These are phyloP conservation scores for Ellobius talpinus DNA, from an alignment of 2,113 vertebrate species.

Conservation along the genomic window DNA sequence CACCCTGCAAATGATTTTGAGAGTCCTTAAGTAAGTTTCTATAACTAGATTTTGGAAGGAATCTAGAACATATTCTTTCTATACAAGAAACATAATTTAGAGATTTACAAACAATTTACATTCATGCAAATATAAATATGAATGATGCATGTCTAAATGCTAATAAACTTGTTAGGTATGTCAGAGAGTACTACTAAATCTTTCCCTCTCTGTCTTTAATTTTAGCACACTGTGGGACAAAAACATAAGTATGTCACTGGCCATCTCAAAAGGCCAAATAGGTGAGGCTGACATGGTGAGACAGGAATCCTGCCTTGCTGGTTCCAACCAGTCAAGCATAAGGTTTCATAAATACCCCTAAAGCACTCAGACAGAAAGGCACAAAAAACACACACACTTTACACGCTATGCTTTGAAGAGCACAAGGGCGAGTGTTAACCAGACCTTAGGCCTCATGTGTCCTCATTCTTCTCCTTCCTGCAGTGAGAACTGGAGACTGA, in stretches of 20 bases:
- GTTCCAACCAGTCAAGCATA: constrained; percentile 85
- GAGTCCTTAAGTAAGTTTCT: not conserved
- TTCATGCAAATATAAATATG: not conserved
- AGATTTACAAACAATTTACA: not conserved
- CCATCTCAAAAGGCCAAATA: not conserved
- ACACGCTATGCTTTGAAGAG: constrained; percentile 84
- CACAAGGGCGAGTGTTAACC: constrained; percentile 82
- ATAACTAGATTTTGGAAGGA: not conserved
- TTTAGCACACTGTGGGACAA: not conserved
- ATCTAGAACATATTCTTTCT: not conserved
- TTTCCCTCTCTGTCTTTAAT: not conserved
- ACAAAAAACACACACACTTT: constrained; percentile 79
- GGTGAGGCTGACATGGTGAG: constrained; percentile 64
- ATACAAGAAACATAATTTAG: not conserved
- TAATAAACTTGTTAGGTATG: not conserved
- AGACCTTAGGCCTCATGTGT: constrained; percentile 82
- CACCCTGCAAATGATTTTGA: accelerated
- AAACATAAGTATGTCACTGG: not conserved
- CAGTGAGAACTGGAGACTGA: constrained; percentile 80
- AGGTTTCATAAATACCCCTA: constrained; percentile 86
- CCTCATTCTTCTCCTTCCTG: constrained; percentile 82
- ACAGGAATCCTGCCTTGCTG: constrained; percentile 68
- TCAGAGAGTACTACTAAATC: not conserved
- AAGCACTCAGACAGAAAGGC: constrained; percentile 86
- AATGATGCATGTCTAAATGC: not conserved